A percentile compares a stretch with the other conserved stretches of the same genome.
phyloP scores from a whole-genome alignment of 92 coral and sea anemone genomes.

The Nematostella vectensis region DNA sequence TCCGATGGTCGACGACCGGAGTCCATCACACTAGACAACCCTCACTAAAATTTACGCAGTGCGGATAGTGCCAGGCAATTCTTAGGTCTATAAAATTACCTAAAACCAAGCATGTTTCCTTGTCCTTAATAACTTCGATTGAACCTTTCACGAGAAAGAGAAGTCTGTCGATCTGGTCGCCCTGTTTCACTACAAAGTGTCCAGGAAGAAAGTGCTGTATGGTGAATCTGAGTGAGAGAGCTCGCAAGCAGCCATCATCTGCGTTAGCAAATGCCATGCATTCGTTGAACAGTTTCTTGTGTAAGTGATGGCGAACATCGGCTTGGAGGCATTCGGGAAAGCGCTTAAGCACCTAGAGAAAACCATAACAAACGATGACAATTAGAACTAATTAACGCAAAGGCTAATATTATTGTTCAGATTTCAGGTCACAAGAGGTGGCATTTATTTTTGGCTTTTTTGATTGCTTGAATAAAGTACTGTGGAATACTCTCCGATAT shows the following conservation, averaged over 20 bases:
- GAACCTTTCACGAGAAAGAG: conserved; percentile 85
- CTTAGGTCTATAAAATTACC: too few relatives aligned
- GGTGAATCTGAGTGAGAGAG: conserved; percentile 76
- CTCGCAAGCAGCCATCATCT: conserved; percentile 81
- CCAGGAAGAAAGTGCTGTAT: conserved; percentile 83
- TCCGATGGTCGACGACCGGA: too few relatives aligned
- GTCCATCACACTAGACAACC: too few relatives aligned
- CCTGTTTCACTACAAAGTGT: conserved; percentile 85
- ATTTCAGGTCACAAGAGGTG: too few relatives aligned
- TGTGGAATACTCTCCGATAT: too few relatives aligned
- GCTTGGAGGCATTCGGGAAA: conserved; percentile 91
- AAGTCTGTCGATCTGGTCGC: conserved; percentile 79
- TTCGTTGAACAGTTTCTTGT: conserved; percentile 59
- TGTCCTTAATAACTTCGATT: conserved; percentile 70
- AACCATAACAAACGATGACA: too few relatives aligned
- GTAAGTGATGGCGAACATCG: conserved; percentile 87
- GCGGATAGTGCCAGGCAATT: too few relatives aligned
- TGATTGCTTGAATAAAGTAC: too few relatives aligned
- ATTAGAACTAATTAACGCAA: too few relatives aligned
- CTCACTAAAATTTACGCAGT: too few relatives aligned
- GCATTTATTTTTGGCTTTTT: too few relatives aligned
- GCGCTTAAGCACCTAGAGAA: conserved; percentile 72
- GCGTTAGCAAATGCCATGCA: conserved; percentile 78
- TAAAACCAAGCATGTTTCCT: conserved; percentile 53
- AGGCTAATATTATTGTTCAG: too few relatives aligned